Conservation (phyloP, 2,888 invertebrate genomes). For the Epinotia nisella region DNA sequence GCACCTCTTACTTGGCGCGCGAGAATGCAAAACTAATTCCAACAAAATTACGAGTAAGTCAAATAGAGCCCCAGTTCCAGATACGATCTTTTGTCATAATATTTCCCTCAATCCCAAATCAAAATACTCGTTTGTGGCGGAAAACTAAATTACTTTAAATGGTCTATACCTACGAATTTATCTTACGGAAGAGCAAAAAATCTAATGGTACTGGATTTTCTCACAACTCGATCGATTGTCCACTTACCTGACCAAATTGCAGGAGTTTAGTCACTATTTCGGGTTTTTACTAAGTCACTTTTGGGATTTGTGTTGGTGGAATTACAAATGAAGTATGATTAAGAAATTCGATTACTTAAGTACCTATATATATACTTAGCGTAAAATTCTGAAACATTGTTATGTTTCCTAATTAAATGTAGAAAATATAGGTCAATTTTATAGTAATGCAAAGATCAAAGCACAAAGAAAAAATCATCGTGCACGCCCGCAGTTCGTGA, state of each 20-base stretch:
- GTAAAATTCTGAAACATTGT: too few relatives aligned
- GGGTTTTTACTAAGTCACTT: constrained; percentile 16
- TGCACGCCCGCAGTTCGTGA: too few relatives aligned
- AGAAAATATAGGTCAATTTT: too few relatives aligned
- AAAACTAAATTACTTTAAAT: constrained; percentile 25
- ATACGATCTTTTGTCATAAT: constrained; percentile 9
- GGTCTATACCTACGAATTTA: background rate
- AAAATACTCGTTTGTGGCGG: background rate
- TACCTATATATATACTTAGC: too few relatives aligned
- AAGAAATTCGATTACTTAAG: background rate
- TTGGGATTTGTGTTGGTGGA: background rate
- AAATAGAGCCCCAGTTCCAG: background rate
- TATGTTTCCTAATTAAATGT: too few relatives aligned
- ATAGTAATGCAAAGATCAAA: too few relatives aligned
- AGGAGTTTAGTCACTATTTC: constrained; percentile 25
- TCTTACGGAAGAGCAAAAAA: constrained; percentile 26
- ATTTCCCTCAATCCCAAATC: background rate
- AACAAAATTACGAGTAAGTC: background rate
- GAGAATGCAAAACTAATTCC: background rate
- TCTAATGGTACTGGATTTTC: constrained; percentile 34
- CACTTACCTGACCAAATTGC: constrained; percentile 15
- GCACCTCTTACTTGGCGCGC: too few relatives aligned
- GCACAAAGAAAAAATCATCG: too few relatives aligned
- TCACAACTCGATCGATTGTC: constrained; percentile 28
- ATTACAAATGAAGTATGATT: background rate